Conservation (phyloP, 1,140 invertebrate species). For the Calycopis cecrops region DNA sequence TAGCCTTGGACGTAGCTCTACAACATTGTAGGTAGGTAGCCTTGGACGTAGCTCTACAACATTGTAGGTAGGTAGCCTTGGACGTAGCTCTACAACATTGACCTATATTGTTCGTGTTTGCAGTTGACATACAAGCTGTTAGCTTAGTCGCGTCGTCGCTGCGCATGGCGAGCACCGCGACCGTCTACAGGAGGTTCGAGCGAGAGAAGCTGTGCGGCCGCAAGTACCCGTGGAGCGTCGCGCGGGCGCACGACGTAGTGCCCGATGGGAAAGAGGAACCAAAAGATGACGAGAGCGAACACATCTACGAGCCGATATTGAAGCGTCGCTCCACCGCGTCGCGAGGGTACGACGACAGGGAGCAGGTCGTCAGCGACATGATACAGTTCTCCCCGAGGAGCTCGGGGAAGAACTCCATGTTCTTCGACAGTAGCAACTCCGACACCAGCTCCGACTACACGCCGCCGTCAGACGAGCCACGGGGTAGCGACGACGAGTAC, state of each 20-base stretch:
- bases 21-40: too few species aligned
- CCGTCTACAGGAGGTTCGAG: constrained; percentile 84
- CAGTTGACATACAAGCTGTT: constrained; percentile 79
- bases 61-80: too few species aligned
- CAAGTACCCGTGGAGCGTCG: constrained; percentile 81
- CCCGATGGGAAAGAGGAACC: constrained; percentile 18
- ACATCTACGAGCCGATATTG: constrained; percentile 44
- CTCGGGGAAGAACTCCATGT: constrained; percentile 30
- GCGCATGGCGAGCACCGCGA: constrained; percentile 80
- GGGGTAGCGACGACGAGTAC: constrained; percentile 53
- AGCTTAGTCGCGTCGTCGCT: constrained; percentile 80
- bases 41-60: too few species aligned
- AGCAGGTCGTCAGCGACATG: constrained; percentile 47
- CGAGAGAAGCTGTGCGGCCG: constrained; percentile 83
- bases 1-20: too few species aligned
- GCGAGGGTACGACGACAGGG: constrained; percentile 25
- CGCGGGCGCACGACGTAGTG: constrained; percentile 25
- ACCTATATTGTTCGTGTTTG: constrained; percentile 33
- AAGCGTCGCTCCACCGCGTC: constrained; percentile 34
- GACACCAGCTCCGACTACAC: constrained; percentile 48
- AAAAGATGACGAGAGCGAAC: constrained; percentile 30
- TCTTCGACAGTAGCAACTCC: constrained; percentile 43
- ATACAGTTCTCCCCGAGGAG: constrained; percentile 58
- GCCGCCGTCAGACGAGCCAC: constrained; percentile 26
- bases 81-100: neutral